phyloP scores from a whole-genome alignment of 2,888 invertebrate species.

The Ceramica pisi region DNA sequence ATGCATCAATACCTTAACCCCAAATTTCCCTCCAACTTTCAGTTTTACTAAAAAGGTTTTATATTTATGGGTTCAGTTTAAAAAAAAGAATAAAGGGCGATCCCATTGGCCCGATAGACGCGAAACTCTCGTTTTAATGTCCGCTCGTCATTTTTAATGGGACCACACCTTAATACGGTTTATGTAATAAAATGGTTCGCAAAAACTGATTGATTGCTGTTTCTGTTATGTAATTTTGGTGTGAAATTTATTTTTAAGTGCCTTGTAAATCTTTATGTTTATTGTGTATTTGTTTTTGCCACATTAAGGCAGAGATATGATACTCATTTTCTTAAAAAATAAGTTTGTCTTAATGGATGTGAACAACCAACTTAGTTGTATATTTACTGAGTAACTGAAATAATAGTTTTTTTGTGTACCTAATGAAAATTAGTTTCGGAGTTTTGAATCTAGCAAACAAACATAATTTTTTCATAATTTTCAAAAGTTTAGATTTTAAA shows the following conservation, averaged over 20 bases:
- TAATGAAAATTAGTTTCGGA: no score
- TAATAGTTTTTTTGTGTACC: no score
- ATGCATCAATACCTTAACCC: slow-evolving; percentile 43
- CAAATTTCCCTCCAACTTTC: slow-evolving; percentile 60
- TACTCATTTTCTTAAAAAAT: background rate
- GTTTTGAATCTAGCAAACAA: no score
- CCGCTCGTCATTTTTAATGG: slow-evolving; percentile 80
- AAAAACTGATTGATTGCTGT: slow-evolving; percentile 70
- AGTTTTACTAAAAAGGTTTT: slow-evolving; percentile 67
- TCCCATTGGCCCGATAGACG: slow-evolving; percentile 74
- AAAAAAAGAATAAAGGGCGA: slow-evolving; percentile 70
- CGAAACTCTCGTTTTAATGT: slow-evolving; percentile 72
- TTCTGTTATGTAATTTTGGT: slow-evolving; percentile 65
- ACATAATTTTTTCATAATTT: no score
- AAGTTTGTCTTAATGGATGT: no score
- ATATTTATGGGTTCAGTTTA: slow-evolving; percentile 65
- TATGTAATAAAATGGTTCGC: slow-evolving; percentile 58
- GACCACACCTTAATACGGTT: slow-evolving; percentile 68
- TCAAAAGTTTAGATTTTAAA: no score
- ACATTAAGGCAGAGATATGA: background rate
- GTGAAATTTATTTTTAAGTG: slow-evolving; percentile 51
- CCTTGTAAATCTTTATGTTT: slow-evolving; percentile 30
- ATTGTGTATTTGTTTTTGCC: slow-evolving; percentile 37
- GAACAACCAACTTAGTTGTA: no score
- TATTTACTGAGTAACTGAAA: no score